phyloP scores from a whole-genome alignment of 2,888 invertebrate species.

The Pammene aurita region DNA sequence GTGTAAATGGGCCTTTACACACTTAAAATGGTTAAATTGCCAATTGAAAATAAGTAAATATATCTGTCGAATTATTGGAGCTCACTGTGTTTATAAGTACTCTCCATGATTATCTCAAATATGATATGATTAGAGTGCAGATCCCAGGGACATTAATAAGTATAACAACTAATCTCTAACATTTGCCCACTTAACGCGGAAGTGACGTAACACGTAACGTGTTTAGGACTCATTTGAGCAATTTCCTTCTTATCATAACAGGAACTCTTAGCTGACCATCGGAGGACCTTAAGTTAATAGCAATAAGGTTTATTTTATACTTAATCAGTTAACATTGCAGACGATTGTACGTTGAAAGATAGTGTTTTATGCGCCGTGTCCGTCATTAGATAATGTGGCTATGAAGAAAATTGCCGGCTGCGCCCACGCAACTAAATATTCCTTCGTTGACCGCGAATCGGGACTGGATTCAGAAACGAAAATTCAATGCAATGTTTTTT shows the following conservation, averaged over 20 bases:
- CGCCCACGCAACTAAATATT: conserved; percentile 34
- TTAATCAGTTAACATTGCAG: too few relatives aligned
- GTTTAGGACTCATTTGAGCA: conserved; percentile 36
- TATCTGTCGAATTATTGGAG: too few relatives aligned
- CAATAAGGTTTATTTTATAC: too few relatives aligned
- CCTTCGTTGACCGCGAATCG: conserved; percentile 32
- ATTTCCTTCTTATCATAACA: conserved; percentile 38
- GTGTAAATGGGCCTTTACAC: too few relatives aligned
- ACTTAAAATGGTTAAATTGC: too few relatives aligned
- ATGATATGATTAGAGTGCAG: background rate
- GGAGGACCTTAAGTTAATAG: too few relatives aligned
- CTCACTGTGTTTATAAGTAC: background rate
- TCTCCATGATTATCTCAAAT: too few relatives aligned
- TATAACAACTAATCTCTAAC: conserved; percentile 25
- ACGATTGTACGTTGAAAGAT: conserved; percentile 31
- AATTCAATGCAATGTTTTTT: background rate
- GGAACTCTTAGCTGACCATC: too few relatives aligned
- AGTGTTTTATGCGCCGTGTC: conserved; percentile 38
- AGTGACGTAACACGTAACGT: conserved; percentile 27
- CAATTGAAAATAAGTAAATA: too few relatives aligned
- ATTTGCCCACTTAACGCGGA: conserved; percentile 26
- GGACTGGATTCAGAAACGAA: background rate
- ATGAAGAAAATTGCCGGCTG: conserved; percentile 36
- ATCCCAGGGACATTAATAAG: conserved; percentile 25
- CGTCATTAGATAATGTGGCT: conserved; percentile 40